A percentile compares a stretch with the other conserved stretches of the same genome.
Conservation (phyloP, 2,888 invertebrate species). For the Philonicus albiceps region DNA sequence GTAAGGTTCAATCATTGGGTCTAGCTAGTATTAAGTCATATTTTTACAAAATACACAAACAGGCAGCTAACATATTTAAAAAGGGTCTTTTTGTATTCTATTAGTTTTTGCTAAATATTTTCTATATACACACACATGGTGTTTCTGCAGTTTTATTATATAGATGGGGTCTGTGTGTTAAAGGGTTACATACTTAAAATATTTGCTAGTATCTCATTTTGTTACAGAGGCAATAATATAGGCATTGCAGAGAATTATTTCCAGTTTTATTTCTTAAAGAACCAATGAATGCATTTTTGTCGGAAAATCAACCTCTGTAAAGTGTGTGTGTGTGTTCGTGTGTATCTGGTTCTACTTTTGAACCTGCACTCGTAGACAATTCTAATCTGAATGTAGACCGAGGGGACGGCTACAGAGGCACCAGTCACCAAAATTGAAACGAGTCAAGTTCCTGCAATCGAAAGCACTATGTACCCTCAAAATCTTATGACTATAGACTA, state of each 20-base stretch:
- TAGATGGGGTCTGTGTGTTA: neutral
- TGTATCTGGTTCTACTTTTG: neutral
- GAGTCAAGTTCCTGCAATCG: neutral
- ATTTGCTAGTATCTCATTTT: neutral
- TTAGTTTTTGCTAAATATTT: too few species aligned
- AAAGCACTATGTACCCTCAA: neutral
- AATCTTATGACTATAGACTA: neutral
- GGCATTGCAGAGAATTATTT: neutral
- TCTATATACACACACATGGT: too few species aligned
- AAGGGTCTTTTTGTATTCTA: too few species aligned
- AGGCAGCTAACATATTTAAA: too few species aligned
- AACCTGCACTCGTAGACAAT: neutral
- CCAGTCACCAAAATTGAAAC: neutral
- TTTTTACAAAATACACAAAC: too few species aligned
- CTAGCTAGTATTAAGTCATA: too few species aligned
- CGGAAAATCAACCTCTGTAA: neutral
- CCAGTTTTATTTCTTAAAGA: neutral
- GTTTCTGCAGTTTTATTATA: too few species aligned
- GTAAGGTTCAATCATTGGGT: too few species aligned
- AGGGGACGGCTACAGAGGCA: neutral
- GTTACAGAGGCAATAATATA: neutral
- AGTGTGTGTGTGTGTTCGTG: neutral
- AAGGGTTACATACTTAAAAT: neutral
- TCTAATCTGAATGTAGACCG: neutral
- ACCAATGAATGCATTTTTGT: neutral